These are phyloP conservation scores for Pipistrellus pipistrellus DNA, from an alignment of 2,797 vertebrate genomes.

Conservation along the genomic window DNA sequence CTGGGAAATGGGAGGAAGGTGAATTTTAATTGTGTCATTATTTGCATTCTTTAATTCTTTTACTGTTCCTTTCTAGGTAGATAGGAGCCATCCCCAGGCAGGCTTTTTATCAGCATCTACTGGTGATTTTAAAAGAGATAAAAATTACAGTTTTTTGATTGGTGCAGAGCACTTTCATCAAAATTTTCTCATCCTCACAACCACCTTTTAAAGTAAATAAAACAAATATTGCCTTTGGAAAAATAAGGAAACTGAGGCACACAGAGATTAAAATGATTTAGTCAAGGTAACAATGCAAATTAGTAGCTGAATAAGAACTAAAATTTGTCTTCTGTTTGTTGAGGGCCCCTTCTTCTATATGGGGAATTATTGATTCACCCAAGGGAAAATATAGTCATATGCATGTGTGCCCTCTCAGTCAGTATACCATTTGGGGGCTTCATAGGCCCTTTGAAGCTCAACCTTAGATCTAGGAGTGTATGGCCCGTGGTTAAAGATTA, in stretches of 20 bases:
- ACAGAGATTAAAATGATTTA: slow-evolving; percentile 16
- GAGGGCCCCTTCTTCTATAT: neutral
- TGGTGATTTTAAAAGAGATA: slow-evolving; percentile 47
- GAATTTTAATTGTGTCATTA: slow-evolving; percentile 67
- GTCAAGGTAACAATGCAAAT: neutral
- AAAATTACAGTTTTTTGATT: neutral
- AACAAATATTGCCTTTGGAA: slow-evolving; percentile 28
- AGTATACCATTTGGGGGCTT: neutral
- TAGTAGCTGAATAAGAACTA: slow-evolving; percentile 1
- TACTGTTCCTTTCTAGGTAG: slow-evolving; percentile 30
- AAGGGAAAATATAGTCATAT: neutral
- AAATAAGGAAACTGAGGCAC: neutral
- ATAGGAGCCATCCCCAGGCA: neutral
- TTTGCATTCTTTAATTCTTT: slow-evolving; percentile 50
- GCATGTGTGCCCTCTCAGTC: neutral
- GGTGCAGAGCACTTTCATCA: neutral
- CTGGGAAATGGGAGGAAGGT: neutral
- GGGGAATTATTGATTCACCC: neutral
- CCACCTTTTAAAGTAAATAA: slow-evolving; percentile 43
- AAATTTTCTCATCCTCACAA: neutral
- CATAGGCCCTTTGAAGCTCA: neutral
- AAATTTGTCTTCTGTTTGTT: neutral
- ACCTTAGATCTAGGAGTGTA: neutral
- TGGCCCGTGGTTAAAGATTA: neutral
- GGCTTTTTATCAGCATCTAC: slow-evolving; percentile 8